Evolutionary conservation across 2,888 invertebrate genomes (phyloP).

Genomic region (Synergus itoensis): DNA sequence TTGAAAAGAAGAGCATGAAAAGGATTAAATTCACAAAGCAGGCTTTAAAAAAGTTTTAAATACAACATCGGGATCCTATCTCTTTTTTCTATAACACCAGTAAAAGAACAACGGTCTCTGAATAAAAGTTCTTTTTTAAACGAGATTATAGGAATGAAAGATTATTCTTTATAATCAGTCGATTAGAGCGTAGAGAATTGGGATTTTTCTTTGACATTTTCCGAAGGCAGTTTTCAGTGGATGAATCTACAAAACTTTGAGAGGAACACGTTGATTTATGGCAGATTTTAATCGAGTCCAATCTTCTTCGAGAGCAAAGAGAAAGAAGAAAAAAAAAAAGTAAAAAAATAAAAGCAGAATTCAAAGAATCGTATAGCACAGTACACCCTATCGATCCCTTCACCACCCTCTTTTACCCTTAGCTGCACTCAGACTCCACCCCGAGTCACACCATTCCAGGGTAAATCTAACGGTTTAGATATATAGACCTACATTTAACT

Average conservation of each 20-base stretch:
- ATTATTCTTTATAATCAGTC: neutral
- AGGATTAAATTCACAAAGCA: no score
- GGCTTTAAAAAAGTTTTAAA: no score
- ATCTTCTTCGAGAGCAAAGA: conserved; percentile 44
- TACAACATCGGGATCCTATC: no score
- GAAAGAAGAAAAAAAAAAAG: conserved; percentile 35
- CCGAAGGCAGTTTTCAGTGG: conserved; percentile 8
- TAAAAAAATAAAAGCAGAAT: conserved; percentile 43
- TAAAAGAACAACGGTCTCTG: no score
- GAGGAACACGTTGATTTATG: conserved; percentile 16
- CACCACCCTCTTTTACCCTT: conserved; percentile 13
- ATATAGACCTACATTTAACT: conserved; percentile 34
- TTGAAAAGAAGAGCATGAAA: no score
- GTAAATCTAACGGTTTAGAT: conserved; percentile 31
- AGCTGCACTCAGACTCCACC: conserved; percentile 33
- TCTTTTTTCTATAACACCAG: no score
- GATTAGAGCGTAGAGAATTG: neutral
- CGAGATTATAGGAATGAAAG: neutral
- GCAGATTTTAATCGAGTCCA: conserved; percentile 43
- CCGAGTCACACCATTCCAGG: conserved; percentile 37
- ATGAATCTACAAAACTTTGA: conserved; percentile 7
- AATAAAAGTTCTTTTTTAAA: neutral
- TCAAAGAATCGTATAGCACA: conserved; percentile 31
- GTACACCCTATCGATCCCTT: conserved; percentile 37
- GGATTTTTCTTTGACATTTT: neutral